A percentile compares a stretch with the other conserved stretches of the same genome.
phyloP scores from a whole-genome alignment of 2,113 vertebrate genomes.

The Atractosteus spatula region DNA sequence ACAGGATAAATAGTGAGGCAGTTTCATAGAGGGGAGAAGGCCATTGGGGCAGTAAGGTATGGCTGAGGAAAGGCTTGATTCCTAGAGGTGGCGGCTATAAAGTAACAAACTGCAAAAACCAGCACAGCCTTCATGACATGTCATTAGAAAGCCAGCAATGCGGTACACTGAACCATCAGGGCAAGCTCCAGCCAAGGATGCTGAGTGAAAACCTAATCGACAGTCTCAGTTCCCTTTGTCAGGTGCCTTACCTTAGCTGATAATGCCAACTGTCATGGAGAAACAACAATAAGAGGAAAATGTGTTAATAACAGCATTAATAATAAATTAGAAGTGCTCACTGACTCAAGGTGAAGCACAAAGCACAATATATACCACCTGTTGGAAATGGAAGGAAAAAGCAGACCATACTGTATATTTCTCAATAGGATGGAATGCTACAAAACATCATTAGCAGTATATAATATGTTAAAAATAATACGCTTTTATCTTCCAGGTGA shows the following conservation, averaged over 20 bases:
- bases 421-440: slow-evolving; percentile 20
- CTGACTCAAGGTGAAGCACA: slow-evolving; percentile 14
- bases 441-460: slow-evolving; percentile 14
- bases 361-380: slow-evolving; percentile 21
- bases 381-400: slow-evolving; percentile 14
- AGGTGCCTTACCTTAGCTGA: slow-evolving; percentile 10
- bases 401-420: not conserved
- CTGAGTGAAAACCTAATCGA: not conserved
- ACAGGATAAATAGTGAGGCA: not conserved
- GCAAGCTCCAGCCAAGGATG: not conserved
- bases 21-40: slow-evolving; percentile 8
- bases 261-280: slow-evolving; percentile 15
- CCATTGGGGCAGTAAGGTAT: not conserved
- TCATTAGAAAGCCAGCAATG: not conserved
- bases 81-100: not conserved
- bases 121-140: not conserved
- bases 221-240: slow-evolving; percentile 1
- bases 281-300: slow-evolving; percentile 16
- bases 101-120: not conserved
- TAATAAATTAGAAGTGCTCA: slow-evolving; percentile 5
- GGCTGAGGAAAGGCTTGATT: slow-evolving; percentile 5
- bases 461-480: slow-evolving; percentile 2
- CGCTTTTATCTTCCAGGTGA: slow-evolving; percentile 29
- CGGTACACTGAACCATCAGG: not conserved
- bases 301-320: slow-evolving; percentile 13